Evolutionary conservation across 1,140 invertebrate species (phyloP).

Genomic region (Leptinotarsa texana): DNA sequence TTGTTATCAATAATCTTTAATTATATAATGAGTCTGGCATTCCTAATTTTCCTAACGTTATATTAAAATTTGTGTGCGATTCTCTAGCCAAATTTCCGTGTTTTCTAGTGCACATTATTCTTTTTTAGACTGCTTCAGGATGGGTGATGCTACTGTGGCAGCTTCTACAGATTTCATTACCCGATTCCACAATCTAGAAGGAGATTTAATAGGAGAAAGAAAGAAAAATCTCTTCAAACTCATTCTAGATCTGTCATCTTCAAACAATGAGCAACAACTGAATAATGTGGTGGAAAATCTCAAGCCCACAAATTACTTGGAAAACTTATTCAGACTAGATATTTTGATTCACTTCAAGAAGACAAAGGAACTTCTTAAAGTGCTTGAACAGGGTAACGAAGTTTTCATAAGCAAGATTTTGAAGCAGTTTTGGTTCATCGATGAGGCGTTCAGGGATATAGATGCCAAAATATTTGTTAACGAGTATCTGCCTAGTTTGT

Average conservation of each 20-base stretch:
- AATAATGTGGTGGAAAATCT: slow-evolving; percentile 21
- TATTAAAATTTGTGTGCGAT: too few relatives aligned
- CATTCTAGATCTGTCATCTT: slow-evolving; percentile 4
- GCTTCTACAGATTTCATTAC: slow-evolving; percentile 20
- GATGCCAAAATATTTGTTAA: slow-evolving; percentile 18
- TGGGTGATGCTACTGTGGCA: neutral
- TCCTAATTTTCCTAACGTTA: too few relatives aligned
- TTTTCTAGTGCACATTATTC: too few relatives aligned
- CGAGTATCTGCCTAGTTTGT: slow-evolving; percentile 31
- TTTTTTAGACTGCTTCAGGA: too few relatives aligned
- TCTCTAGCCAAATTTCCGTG: too few relatives aligned
- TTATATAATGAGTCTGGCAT: too few relatives aligned
- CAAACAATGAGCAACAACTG: neutral
- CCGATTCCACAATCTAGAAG: slow-evolving; percentile 27
- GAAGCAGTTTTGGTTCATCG: slow-evolving; percentile 33
- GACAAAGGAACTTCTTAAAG: slow-evolving; percentile 14
- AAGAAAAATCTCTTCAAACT: slow-evolving; percentile 30
- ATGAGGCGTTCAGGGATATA: slow-evolving; percentile 23
- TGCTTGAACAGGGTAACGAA: slow-evolving; percentile 33
- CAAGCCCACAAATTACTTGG: slow-evolving; percentile 23
- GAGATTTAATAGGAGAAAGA: slow-evolving; percentile 24
- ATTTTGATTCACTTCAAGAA: slow-evolving; percentile 28
- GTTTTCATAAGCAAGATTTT: slow-evolving; percentile 32
- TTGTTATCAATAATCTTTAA: too few relatives aligned
- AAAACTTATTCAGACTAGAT: slow-evolving; percentile 31